These are phyloP conservation scores for Lasioglossum vierecki DNA, from an alignment of 2,888 invertebrate species.

Conservation along the genomic window DNA sequence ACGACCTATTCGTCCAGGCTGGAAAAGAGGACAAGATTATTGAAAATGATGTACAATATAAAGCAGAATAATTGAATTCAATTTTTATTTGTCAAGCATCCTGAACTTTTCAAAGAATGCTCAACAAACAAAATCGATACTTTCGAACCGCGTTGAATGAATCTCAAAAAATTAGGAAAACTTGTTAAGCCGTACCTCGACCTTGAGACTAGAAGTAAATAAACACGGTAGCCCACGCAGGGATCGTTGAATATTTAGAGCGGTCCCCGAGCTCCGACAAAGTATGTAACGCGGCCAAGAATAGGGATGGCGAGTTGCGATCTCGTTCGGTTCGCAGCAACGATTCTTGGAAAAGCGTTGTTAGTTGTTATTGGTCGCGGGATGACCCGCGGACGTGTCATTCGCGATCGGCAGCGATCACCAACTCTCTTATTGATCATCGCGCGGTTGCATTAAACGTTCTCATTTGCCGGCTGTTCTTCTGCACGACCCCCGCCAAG, in stretches of 20 bases:
- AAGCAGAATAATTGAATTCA: no score
- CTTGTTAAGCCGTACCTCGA: not conserved
- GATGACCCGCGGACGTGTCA: not conserved
- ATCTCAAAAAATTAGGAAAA: not conserved
- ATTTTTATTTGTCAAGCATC: no score
- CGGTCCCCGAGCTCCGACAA: not conserved
- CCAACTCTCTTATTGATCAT: not conserved
- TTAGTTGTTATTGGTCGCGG: not conserved
- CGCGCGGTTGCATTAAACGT: not conserved
- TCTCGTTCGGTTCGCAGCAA: not conserved
- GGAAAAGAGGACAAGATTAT: not conserved
- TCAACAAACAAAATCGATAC: not conserved
- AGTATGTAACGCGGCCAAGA: not conserved
- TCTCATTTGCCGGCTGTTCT: not conserved
- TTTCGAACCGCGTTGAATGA: not conserved
- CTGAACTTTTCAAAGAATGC: not conserved
- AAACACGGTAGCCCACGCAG: not conserved
- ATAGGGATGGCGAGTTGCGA: not conserved
- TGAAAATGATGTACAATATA: no score
- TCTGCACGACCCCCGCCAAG: not conserved
- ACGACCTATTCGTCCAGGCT: not conserved
- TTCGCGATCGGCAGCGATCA: not conserved
- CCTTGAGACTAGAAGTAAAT: not conserved
- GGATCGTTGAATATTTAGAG: not conserved
- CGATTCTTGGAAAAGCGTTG: not conserved